Evolutionary conservation across 2,797 vertebrate species (phyloP).

Genomic region (Discoglossus pictus): DNA sequence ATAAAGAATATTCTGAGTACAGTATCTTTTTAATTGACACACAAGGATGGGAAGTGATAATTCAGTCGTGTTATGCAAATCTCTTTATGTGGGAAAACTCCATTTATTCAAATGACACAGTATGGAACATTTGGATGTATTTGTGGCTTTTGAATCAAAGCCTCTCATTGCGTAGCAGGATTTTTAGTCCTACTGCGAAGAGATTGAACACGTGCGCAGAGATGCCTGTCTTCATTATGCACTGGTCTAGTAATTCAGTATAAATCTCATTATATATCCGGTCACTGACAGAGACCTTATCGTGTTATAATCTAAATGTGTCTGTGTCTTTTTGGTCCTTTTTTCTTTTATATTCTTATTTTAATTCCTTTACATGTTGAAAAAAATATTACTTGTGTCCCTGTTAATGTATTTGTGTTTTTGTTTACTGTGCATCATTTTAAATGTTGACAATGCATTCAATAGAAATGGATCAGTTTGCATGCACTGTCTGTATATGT

Average conservation of each 20-base stretch:
- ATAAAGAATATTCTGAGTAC: not conserved
- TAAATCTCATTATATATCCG: too few relatives aligned
- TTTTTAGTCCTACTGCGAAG: conserved; percentile 17
- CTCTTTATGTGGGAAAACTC: conserved; percentile 21
- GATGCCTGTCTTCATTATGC: conserved; percentile 22
- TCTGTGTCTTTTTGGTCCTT: too few relatives aligned
- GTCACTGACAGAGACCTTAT: too few relatives aligned
- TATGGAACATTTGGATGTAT: conserved; percentile 10
- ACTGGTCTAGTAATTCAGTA: conserved; percentile 13
- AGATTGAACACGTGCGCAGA: not conserved
- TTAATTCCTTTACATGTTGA: too few relatives aligned
- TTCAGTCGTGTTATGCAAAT: conserved; percentile 6
- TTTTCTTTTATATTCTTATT: too few relatives aligned
- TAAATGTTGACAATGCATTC: conserved; percentile 32
- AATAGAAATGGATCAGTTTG: conserved; percentile 11
- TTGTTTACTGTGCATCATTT: not conserved
- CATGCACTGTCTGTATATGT: too few relatives aligned
- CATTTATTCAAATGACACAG: conserved; percentile 25
- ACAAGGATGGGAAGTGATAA: not conserved
- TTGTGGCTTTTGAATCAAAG: conserved; percentile 17
- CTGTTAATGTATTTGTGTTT: conserved; percentile 4
- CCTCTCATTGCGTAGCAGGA: conserved; percentile 4
- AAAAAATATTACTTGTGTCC: conserved; percentile 7
- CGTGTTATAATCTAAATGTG: too few relatives aligned
- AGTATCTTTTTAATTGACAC: conserved; percentile 13